Conservation (phyloP, 1,140 invertebrate species). For the Cydia splendana region DNA sequence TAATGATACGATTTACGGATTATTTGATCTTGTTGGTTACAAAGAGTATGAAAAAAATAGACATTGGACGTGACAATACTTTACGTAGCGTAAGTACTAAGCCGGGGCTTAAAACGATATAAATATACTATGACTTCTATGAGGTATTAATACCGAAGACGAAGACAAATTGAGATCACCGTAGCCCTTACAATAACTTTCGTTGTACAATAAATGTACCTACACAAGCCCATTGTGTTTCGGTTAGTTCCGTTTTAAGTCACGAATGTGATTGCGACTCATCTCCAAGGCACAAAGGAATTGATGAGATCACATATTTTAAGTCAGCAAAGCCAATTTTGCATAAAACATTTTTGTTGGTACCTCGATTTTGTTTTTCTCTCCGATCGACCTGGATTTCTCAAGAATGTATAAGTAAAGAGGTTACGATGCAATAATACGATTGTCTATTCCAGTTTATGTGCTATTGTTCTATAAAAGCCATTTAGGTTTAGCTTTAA, state of each 20-base stretch:
- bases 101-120: not conserved
- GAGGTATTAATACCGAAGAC: not conserved
- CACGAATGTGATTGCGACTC: conserved; percentile 34
- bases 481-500: not conserved
- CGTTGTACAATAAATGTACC: conserved; percentile 14
- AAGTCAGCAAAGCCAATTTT: conserved; percentile 39
- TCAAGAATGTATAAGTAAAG: conserved; percentile 6
- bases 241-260: conserved; percentile 6
- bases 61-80: not conserved
- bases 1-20: not conserved
- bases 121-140: not conserved
- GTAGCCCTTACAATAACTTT: not conserved
- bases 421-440: not conserved
- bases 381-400: conserved; percentile 16
- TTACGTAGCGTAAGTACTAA: not conserved
- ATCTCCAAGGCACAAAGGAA: conserved; percentile 59
- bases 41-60: not conserved
- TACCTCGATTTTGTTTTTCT: conserved; percentile 14
- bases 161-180: not conserved
- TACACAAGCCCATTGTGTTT: conserved; percentile 24
- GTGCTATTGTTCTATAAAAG: not conserved
- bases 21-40: no score
- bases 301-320: conserved; percentile 56
- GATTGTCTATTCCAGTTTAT: not conserved
- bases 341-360: conserved; percentile 45